A percentile compares a stretch with the other conserved stretches of the same genome.
Evolutionary conservation across 2,888 invertebrate species (phyloP).

Genomic region (Pocota personata): DNA sequence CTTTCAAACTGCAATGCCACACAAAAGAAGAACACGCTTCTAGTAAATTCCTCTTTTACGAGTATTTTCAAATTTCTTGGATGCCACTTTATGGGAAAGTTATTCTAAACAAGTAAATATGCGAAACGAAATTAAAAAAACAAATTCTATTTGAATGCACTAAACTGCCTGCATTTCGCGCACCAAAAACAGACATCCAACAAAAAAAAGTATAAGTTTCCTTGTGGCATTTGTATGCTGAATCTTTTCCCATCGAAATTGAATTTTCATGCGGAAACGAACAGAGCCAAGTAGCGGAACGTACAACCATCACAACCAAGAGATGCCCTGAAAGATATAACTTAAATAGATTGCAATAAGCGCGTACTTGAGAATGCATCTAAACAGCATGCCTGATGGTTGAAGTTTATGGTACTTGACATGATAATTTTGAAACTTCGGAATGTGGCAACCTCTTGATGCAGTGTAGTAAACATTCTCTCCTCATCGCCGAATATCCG

Average conservation of each 20-base stretch:
- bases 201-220: background rate
- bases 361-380: conserved; percentile 38
- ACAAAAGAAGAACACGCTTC: no score
- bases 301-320: conserved; percentile 38
- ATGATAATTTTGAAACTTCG: conserved; percentile 40
- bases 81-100: background rate
- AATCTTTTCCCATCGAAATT: conserved; percentile 31
- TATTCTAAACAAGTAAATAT: background rate
- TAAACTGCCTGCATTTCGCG: conserved; percentile 5
- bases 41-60: background rate
- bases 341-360: conserved; percentile 67
- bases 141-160: background rate
- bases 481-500: no score
- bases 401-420: conserved; percentile 44
- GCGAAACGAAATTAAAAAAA: background rate
- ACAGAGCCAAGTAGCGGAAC: conserved; percentile 51
- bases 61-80: no score
- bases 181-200: background rate
- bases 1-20: no score
- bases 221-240: background rate
- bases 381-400: conserved; percentile 10
- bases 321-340: conserved; percentile 38
- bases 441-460: no score
- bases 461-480: background rate
- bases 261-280: conserved; percentile 61